Evolutionary conservation across 2,888 invertebrate species (phyloP), one percentile per base, ranked within the genome.

Genomic region (Euplagia quadripunctaria): DNA sequence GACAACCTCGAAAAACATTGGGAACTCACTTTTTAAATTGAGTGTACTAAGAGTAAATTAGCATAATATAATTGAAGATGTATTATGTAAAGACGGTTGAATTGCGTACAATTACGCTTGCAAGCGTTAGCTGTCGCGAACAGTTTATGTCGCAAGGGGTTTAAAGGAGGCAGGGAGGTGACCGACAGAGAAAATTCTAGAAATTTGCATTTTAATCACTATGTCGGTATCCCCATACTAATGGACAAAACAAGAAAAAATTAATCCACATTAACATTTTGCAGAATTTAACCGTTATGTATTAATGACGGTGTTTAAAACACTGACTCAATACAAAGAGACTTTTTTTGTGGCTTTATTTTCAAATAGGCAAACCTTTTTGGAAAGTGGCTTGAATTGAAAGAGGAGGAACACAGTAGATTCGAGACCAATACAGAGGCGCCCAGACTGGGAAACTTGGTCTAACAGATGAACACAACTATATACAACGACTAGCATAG

Each of bases 141-240:
- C 77, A 77, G 78, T 81, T 81, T 43, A 71, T 74, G 82, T 80
- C 86, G 85, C 63, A 71, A 68, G 49, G 51, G 65, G 70, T 49
- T n/a, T 52, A 42, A 42, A 61, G 52, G 73, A 20, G 58, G n/a
- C 6, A 9, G 49, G 55, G 67, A 52, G 66, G 63, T 43, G 8
- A 42, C 41, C 46, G 68, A 74, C 74, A 76, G 52, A 84, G 76
- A 85, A 80, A 68, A 84, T 81, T 85, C 77, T 71, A 80, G 67
- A 71, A 82, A 84, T 84, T 84, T 84, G 75, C 86, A 84, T 84
- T 86, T 89, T 89, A 87, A 89, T 85, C 81, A 81, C 83, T 72
- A 71, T 81, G 81, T 82, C 81, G 70, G 65, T 78, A 83, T 75
- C 77, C 80, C 79, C 61, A 73, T 74, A 67, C 76, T 82, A 80